Base-by-base conservation (phyloP, 2,113 vertebrate genomes). In the Corydoras sp. region DNA sequence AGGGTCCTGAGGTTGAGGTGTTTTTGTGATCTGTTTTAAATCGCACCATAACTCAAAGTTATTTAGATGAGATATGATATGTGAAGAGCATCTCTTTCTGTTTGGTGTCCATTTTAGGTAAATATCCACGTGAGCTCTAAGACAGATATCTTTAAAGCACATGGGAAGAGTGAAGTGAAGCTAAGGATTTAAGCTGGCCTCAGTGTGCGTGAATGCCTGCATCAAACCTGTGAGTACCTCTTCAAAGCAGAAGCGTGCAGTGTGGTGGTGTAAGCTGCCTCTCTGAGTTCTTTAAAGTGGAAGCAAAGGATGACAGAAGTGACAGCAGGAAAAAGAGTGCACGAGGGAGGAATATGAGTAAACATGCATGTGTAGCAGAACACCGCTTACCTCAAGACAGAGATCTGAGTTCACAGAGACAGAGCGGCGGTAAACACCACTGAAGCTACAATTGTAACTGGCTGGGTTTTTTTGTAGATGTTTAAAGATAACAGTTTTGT, bases 291-390 rank as follows among this genome's bases (percentile, higher is more conserved):
- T 77, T 80, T 80, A 69, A 75, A 77, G 69, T 75, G 10, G 5
- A 58, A 80, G 75, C 72, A 62, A 69, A 48, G 72, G 65, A 80
- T 75, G 75, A 80, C 78, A 75, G 72, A 62, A 50, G 62, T 74
- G 64, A 76, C 58, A 65, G 64, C 54, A 77, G 75, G 72, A 74
- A 67, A 43, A 62, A 62, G 51, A 65, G 71, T 2, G 12, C 24
- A 64, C 24, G 56, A 55, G 68, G 13, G 15, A 49, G 68, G 18
- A 51, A 58, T 77, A 68, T 32, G 55, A 63, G 71, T 66, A 79
- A 76, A 79, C 71, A 70, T 62, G 60, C 49, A 59, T 49, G 65
- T 60, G 75, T 64, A 65, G 68, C 53, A 59, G 69, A 80, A 74
- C 61, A 62, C 59, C 51, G 68, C 68, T 69, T 71, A 77, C 69